These are phyloP conservation scores for Drosophila guanche DNA, from an alignment of 1,140 invertebrate species.

Conservation along the genomic window DNA sequence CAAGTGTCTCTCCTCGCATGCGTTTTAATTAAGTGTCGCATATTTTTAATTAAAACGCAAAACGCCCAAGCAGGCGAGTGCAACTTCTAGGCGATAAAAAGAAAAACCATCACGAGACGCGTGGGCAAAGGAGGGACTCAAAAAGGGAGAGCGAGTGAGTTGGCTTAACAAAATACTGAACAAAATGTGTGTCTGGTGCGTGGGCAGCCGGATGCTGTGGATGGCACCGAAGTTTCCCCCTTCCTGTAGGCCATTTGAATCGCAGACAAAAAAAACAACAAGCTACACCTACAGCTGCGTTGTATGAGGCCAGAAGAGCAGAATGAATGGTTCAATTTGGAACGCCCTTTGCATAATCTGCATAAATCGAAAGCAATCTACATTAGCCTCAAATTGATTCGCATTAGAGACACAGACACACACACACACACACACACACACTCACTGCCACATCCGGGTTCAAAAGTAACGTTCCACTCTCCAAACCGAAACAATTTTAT, in stretches of 20 bases:
- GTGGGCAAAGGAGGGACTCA: slow-evolving; percentile 45
- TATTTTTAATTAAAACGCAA: slow-evolving; percentile 74
- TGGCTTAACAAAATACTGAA: slow-evolving; percentile 40
- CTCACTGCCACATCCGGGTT: slow-evolving; percentile 55
- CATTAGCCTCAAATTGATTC: slow-evolving; percentile 57
- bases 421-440: background rate
- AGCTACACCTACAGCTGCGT: slow-evolving; percentile 18
- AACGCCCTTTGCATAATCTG: slow-evolving; percentile 58
- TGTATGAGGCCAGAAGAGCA: background rate
- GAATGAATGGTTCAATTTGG: slow-evolving; percentile 17
- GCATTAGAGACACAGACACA: slow-evolving; percentile 44
- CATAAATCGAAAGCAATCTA: slow-evolving; percentile 59
- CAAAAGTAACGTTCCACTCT: slow-evolving; percentile 41
- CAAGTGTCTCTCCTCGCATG: slow-evolving; percentile 62
- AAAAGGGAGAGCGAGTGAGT: slow-evolving; percentile 36
- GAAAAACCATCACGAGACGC: slow-evolving; percentile 11
- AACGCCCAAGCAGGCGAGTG: slow-evolving; percentile 53
- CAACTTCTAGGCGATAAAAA: slow-evolving; percentile 53
- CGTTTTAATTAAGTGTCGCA: slow-evolving; percentile 78
- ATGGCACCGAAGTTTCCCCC: slow-evolving; percentile 11
- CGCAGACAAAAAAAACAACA: slow-evolving; percentile 19
- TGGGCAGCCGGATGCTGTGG: slow-evolving; percentile 49
- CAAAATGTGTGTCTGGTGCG: slow-evolving; percentile 38
- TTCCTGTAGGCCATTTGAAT: too few relatives aligned
- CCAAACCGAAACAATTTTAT: background rate